phyloP scores from a whole-genome alignment of 23 tunicate genomes.

The Oikopleura vanhoeffeni region DNA sequence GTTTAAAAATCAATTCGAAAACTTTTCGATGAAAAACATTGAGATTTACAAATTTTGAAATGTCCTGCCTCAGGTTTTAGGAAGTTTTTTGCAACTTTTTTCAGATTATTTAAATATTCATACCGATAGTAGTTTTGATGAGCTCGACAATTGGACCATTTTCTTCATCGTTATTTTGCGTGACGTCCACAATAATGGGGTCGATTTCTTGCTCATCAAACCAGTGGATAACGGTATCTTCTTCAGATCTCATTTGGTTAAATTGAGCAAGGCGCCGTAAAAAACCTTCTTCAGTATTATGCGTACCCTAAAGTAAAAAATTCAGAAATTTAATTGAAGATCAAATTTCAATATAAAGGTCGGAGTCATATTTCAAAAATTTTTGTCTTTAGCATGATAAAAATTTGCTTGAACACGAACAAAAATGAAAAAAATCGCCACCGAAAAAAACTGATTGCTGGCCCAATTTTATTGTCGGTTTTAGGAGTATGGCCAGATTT shows the following conservation, averaged over 20 bases:
- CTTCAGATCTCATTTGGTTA: slow-evolving; percentile 33
- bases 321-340: no score
- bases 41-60: no score
- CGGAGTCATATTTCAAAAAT: background rate
- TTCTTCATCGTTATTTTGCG: slow-evolving; percentile 35
- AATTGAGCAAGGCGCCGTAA: slow-evolving; percentile 52
- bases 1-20: no score
- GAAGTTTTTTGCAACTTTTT: no score
- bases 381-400: background rate
- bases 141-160: slow-evolving; percentile 35
- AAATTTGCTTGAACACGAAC: background rate
- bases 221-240: slow-evolving; percentile 81
- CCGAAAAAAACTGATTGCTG: no score
- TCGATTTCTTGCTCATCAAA: slow-evolving; percentile 86
- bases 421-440: no score
- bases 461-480: no score
- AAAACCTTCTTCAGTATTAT: slow-evolving; percentile 93
- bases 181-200: slow-evolving; percentile 48
- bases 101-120: no score
- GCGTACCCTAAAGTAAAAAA: no score
- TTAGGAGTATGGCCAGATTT: no score
- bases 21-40: no score
- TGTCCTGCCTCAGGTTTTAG: no score
- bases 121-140: slow-evolving; percentile 15
- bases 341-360: background rate